Evolutionary conservation across 2,888 invertebrate species (phyloP), one percentile per base, ranked within the genome.

Genomic region (Crepidodera aurea): DNA sequence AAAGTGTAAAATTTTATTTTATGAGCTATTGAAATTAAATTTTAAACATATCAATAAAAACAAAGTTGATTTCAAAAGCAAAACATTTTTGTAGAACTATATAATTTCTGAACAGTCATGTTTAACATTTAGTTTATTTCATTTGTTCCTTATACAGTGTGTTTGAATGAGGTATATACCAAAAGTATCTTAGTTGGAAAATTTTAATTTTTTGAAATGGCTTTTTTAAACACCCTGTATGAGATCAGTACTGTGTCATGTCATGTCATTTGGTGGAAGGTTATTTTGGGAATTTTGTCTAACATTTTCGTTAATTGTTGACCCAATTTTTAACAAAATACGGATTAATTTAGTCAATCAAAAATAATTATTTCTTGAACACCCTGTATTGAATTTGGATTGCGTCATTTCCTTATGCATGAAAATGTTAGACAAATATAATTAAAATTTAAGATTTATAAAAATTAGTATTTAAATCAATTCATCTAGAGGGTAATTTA

Each of bases 271-370:
- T 32, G 55, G 55, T 42, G 32, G 10, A 32, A 19, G 55, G 55
- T 55, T 42, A 5, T 18, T 22, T 44, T 25, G 55, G 55, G 32
- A 19, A 13, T 19, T 55, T 55, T 55, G 55, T 55, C 44, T 44
- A 19, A 5, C 13, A 37, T 34, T 55, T 55, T 55, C 32, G 19
- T 29, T 50, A 12, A 22, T 12, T 19, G 13, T 39, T 19, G 37
- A 10, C 15, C 7, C 16, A 10, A 39, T 16, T 19, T 15, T n/a
- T 16, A 19, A 53, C 34, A 6, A 22, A 22, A 6, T 22, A 22
- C 3, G 22, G 22, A 22, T 6, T 22, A 22, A 2, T 22, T 22
- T 22, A 22, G n/a, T n/a, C n/a, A n/a, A n/a, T n/a, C 22, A 22
- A 22, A 22, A 6, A n/a, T n/a, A 6, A 22, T 22, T 8, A 29